Evolutionary conservation across 2,113 vertebrate genomes (phyloP).

Genomic region (Pheucticus melanocephalus): DNA sequence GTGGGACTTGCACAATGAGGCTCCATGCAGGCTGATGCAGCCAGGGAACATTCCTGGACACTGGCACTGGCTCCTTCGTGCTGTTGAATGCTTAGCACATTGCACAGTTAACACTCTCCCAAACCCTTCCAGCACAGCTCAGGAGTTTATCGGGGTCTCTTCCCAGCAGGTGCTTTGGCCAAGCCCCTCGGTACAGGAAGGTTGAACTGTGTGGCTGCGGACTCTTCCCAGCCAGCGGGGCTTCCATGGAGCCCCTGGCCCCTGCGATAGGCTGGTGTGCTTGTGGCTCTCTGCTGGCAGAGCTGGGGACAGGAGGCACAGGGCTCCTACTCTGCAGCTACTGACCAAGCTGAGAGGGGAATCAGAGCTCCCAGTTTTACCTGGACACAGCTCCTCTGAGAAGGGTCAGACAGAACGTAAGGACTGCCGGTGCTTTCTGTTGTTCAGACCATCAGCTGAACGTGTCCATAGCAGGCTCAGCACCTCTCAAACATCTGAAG

Average conservation of each 20-base stretch:
- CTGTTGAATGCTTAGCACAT: neutral
- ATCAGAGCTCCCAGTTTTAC: neutral
- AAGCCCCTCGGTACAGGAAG: neutral
- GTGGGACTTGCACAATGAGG: neutral
- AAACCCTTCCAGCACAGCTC: neutral
- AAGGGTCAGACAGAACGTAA: neutral
- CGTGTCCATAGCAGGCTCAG: accelerated
- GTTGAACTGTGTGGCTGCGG: neutral
- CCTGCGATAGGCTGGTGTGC: neutral
- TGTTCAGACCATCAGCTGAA: neutral
- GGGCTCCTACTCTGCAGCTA: neutral
- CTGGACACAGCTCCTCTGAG: neutral
- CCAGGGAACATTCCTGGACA: slow-evolving; percentile 33
- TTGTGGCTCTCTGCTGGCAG: neutral
- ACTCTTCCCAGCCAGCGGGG: neutral
- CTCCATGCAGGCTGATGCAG: neutral
- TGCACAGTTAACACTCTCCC: neutral
- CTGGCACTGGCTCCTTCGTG: neutral
- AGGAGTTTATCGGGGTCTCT: neutral
- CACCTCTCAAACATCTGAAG: neutral
- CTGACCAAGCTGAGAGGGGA: neutral
- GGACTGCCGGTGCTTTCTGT: neutral
- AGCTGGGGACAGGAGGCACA: neutral
- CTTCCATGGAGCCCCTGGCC: neutral
- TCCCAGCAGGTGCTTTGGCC: neutral